Percentiles rank a stretch among this genome's conserved stretches.
Evolutionary conservation across 2,113 vertebrate genomes (phyloP).

Genomic region (Phodopus roborovskii): DNA sequence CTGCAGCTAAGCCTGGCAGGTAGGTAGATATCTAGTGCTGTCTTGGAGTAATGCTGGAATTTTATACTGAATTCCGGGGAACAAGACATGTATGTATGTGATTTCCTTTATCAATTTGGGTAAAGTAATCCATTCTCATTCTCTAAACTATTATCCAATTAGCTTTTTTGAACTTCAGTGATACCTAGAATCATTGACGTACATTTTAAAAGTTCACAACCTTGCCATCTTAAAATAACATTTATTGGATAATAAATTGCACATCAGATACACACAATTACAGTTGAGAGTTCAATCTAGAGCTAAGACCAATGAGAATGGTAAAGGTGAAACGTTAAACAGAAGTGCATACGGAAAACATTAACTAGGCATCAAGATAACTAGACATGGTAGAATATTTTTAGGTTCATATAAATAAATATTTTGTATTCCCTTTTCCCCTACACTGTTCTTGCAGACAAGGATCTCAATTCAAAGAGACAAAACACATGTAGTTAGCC

Average conservation of each 20-base stretch:
- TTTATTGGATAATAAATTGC: constrained; percentile 61
- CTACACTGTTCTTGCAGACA: neutral
- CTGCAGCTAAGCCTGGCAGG: neutral
- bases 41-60: neutral
- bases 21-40: neutral
- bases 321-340: constrained; percentile 43
- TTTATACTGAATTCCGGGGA: neutral
- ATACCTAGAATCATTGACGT: neutral
- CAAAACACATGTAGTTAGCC: neutral
- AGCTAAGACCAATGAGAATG: neutral
- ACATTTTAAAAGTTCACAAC: neutral
- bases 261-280: constrained; percentile 29
- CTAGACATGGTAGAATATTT: constrained; percentile 10
- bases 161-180: neutral
- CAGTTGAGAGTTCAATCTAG: neutral
- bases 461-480: constrained; percentile 1
- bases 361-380: constrained; percentile 52
- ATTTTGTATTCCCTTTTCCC: neutral
- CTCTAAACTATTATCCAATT: neutral
- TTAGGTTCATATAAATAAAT: neutral
- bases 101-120: neutral
- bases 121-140: neutral
- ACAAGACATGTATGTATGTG: neutral
- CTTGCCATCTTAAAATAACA: neutral
- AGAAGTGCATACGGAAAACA: neutral